Percentiles rank a stretch among this genome's conserved stretches.
Conservation (phyloP, 2,113 vertebrate species). For the Psittacus erithacus region DNA sequence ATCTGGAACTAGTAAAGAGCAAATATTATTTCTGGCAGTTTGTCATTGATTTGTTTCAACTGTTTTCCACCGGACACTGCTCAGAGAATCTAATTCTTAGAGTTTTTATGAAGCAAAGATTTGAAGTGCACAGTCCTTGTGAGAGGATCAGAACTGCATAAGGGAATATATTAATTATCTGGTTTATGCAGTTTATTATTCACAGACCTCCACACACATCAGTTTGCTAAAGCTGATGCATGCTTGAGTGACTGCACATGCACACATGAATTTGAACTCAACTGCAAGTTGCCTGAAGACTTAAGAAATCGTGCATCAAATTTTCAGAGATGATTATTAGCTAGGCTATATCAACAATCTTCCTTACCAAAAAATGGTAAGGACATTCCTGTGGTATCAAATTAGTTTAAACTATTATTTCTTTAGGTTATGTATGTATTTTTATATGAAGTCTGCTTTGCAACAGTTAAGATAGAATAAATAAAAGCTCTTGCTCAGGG, state of each 20-base stretch:
- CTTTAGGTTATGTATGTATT: background rate
- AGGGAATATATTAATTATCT: background rate
- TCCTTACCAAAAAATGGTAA: background rate
- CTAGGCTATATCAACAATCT: background rate
- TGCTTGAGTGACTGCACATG: background rate
- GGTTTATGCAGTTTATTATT: background rate
- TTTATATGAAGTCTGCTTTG: background rate
- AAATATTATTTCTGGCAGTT: constrained; percentile 30
- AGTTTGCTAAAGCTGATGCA: background rate
- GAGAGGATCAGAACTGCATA: background rate
- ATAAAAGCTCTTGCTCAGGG: constrained; percentile 11
- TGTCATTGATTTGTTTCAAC: background rate
- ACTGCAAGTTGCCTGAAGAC: background rate
- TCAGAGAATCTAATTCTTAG: background rate
- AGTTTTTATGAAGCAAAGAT: background rate
- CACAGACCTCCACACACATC: background rate
- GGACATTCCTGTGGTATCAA: background rate
- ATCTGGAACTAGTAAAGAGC: background rate
- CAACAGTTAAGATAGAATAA: constrained; percentile 24
- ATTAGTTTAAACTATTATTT: constrained; percentile 23
- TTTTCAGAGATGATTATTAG: background rate
- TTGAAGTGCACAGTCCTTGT: background rate
- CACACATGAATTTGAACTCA: background rate
- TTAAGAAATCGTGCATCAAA: background rate
- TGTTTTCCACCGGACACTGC: background rate